Conservation (phyloP, 2,888 invertebrate genomes). For the Mythimna albipuncta region DNA sequence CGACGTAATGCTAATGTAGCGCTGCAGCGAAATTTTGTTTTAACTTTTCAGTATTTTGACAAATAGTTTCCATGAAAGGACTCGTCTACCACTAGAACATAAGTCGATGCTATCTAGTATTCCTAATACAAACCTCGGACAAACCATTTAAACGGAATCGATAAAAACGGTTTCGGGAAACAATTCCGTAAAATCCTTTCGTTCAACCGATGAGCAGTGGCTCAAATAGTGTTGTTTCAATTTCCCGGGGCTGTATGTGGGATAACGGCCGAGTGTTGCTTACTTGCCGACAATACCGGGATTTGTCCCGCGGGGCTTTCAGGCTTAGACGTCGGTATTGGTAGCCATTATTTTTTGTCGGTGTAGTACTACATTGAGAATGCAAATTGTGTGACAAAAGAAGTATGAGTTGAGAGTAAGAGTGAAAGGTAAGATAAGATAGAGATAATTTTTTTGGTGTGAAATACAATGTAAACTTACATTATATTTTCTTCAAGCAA, state of each 20-base stretch:
- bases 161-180: not conserved
- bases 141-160: not conserved
- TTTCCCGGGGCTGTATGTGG: slow-evolving; percentile 37
- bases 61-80: too few species aligned
- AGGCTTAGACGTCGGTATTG: slow-evolving; percentile 5
- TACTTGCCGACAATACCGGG: slow-evolving; percentile 28
- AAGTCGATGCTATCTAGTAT: not conserved
- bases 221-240: slow-evolving; percentile 41
- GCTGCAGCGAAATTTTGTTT: too few species aligned
- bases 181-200: slow-evolving; percentile 16
- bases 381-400: slow-evolving; percentile 7
- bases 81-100: too few species aligned
- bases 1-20: too few species aligned
- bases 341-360: slow-evolving; percentile 16
- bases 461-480: too few species aligned
- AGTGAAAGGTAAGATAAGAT: not conserved
- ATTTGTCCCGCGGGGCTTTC: slow-evolving; percentile 1
- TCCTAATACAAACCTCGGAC: not conserved
- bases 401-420: too few species aligned
- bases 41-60: too few species aligned
- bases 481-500: too few species aligned
- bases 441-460: too few species aligned
- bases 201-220: slow-evolving; percentile 28
- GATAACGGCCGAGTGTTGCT: slow-evolving; percentile 19
- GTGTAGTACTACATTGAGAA: not conserved